phyloP scores from a whole-genome alignment of 2,797 vertebrate genomes.

The Amblyopsis hoosieri region DNA sequence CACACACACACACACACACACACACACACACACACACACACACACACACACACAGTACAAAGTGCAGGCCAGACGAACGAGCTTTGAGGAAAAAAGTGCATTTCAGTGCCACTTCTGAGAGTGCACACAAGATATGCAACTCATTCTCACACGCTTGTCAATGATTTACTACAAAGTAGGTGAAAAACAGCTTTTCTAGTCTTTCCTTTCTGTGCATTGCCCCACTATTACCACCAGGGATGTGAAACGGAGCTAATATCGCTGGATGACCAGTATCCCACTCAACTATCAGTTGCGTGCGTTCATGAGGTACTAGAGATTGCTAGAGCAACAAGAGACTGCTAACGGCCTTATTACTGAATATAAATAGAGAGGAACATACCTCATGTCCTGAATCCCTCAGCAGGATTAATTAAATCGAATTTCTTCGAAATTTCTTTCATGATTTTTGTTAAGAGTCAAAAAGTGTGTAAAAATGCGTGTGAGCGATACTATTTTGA shows the following conservation, averaged over 20 bases:
- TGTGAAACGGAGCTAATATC: slow-evolving; percentile 40
- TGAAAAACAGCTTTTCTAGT: slow-evolving; percentile 5
- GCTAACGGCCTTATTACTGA: slow-evolving; percentile 60
- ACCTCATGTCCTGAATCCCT: slow-evolving; percentile 37
- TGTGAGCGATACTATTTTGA: not conserved
- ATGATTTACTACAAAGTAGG: slow-evolving; percentile 39
- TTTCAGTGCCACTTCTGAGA: slow-evolving; percentile 10
- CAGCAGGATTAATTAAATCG: slow-evolving; percentile 43
- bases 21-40: not conserved
- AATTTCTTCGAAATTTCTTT: slow-evolving; percentile 25
- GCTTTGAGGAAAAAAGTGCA: slow-evolving; percentile 2
- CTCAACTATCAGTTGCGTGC: slow-evolving; percentile 36
- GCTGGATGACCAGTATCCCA: slow-evolving; percentile 23
- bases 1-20: too few species aligned
- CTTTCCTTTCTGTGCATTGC: slow-evolving; percentile 16
- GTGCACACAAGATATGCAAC: slow-evolving; percentile 19
- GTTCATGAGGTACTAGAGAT: slow-evolving; percentile 50
- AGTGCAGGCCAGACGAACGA: slow-evolving; percentile 12
- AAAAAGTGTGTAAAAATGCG: not conserved
- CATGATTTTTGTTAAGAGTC: slow-evolving; percentile 27
- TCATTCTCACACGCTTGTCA: slow-evolving; percentile 28
- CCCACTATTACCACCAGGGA: too few species aligned
- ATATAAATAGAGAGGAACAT: slow-evolving; percentile 43
- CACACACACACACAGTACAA: slow-evolving; percentile 19
- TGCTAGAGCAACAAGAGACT: slow-evolving; percentile 47